Conservation (phyloP, 2,888 invertebrate genomes). For the Buathra laborator region DNA sequence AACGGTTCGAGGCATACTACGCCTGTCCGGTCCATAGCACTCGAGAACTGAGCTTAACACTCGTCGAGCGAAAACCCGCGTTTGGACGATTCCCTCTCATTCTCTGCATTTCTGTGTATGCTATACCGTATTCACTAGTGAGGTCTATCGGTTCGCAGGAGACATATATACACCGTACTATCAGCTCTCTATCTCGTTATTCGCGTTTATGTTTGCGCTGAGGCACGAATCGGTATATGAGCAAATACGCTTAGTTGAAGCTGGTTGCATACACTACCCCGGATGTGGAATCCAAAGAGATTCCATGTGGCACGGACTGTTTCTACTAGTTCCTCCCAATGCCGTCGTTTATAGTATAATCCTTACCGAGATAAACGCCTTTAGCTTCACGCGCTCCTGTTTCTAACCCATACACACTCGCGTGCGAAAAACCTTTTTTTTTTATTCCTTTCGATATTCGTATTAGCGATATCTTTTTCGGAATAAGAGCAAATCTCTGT, state of each 20-base stretch:
- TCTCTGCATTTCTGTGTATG: slow-evolving; percentile 8
- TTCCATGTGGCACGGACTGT: not conserved
- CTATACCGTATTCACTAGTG: not conserved
- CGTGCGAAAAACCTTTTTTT: not conserved
- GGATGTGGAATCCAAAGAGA: not conserved
- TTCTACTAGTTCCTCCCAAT: not conserved
- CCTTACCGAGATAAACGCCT: not conserved
- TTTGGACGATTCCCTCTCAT: slow-evolving; percentile 36
- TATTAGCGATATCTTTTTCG: not conserved
- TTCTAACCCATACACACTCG: not conserved
- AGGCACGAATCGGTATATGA: slow-evolving; percentile 51
- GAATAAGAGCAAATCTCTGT: not conserved
- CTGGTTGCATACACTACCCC: not conserved
- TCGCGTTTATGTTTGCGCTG: slow-evolving; percentile 48
- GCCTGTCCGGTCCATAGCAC: slow-evolving; percentile 48
- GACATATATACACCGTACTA: slow-evolving; percentile 22
- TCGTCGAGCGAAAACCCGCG: slow-evolving; percentile 51
- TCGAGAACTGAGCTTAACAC: slow-evolving; percentile 59
- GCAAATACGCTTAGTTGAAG: slow-evolving; percentile 46
- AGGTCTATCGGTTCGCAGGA: slow-evolving; percentile 38
- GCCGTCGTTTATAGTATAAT: not conserved
- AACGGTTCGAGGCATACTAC: slow-evolving; percentile 30
- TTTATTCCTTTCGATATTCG: not conserved
- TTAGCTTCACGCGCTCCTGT: not conserved
- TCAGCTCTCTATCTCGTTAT: slow-evolving; percentile 42